Evolutionary conservation across 64 coral and sea anemone genomes (phyloP), one percentile per base, ranked within the genome.

Genomic region (Pachyseris speciosa): DNA sequence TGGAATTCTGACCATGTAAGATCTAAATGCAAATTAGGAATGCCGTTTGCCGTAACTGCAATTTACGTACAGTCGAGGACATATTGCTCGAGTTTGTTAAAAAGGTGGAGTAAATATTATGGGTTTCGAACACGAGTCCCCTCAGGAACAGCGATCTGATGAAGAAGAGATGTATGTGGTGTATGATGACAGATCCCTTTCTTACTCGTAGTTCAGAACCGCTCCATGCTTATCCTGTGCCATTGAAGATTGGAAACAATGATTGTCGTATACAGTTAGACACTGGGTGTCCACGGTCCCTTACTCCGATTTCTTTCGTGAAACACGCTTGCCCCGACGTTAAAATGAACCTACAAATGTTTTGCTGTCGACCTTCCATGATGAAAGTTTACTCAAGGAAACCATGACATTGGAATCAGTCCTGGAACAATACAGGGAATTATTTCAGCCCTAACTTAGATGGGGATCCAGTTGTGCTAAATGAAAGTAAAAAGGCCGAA

Each of bases 231-330:
- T n/a, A n/a, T 86, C 87, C 72, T 78, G 43, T 69, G 49, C 41
- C 32, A 20, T 63, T 88, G 7, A 88, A 88, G 28, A 94, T 83
- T 64, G 76, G 75, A 26, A 75, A 83, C 64, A 61, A 58, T 13
- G 12, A 30, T 88, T 88, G 66, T 50, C 67, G 43, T 28, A 88
- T 94, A 55, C 84, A 89, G 77, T 94, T 94, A 94, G 92, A 83
- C 26, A 93, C 91, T 75, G 31, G 89, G 16, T 92, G 80, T 92
- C 78, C 80, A 22, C 51, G 84, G 61, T 84, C 68, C 39, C 58
- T 80, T 9, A 48, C 77, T 13, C 88, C 88, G 7, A 65, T 34
- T 15, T 66, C 7, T 26, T 91, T 72, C 51, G 67, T 83, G 26
- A 36, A 85, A 43, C 9, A 50, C 41, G n/a, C 76, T 64, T 91